Evolutionary conservation across 2,888 invertebrate genomes (phyloP).

Genomic region (Cheilosia vernalis): DNA sequence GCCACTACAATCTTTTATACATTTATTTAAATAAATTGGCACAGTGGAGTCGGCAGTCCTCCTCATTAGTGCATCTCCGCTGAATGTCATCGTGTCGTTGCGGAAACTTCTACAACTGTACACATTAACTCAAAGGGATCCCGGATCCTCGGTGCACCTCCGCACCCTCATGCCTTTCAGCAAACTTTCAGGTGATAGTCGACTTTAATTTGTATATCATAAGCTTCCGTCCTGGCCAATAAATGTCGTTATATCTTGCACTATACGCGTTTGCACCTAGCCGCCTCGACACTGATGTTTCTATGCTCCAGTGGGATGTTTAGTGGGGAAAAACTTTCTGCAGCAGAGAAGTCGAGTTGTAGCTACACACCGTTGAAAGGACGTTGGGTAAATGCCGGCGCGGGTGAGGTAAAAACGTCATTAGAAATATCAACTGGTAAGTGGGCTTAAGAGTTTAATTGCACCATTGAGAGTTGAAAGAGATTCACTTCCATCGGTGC

Average conservation of each 20-base stretch:
- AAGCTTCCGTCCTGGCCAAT: conserved; percentile 68
- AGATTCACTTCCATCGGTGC: conserved; percentile 34
- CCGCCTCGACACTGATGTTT: not conserved
- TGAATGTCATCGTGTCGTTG: conserved; percentile 1
- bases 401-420: conserved; percentile 36
- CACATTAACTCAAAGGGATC: conserved; percentile 45
- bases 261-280: not conserved
- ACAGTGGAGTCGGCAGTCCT: not conserved
- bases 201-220: conserved; percentile 71
- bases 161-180: conserved; percentile 29
- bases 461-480: conserved; percentile 66
- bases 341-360: conserved; percentile 57
- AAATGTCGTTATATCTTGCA: conserved; percentile 58
- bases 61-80: conserved; percentile 57
- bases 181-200: conserved; percentile 70
- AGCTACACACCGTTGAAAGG: conserved; percentile 18
- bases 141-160: not conserved
- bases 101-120: conserved; percentile 9
- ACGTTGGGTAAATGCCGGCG: too few species aligned
- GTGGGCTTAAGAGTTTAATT: conserved; percentile 74
- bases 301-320: conserved; percentile 41
- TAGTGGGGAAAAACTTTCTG: conserved; percentile 64
- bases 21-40: conserved; percentile 65
- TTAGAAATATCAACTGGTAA: conserved; percentile 75
- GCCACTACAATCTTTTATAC: conserved; percentile 63